Evolutionary conservation across 2,888 invertebrate species (phyloP), one percentile per base, ranked within the genome.

Genomic region (Caenorhabditis macrosperma): DNA sequence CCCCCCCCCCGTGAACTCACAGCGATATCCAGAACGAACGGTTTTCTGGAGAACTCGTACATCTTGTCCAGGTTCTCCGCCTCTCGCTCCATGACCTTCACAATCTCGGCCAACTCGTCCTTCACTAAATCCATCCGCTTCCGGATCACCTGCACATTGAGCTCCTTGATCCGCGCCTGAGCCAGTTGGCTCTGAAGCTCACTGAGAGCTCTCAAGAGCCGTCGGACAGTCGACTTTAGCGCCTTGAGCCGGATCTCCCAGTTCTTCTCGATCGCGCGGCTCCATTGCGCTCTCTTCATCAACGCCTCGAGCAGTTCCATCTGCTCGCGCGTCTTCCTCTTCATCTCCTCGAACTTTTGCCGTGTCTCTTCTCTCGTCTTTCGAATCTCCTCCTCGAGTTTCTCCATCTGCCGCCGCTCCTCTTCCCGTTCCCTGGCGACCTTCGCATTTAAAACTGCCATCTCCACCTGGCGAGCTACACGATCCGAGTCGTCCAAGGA

Each of bases 61-160:
- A 57, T 57, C 15, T 38, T 38, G 3, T 57, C 57, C 12, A 57
- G 24, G 35, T 57, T 57, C 9, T 38, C 24, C 24, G 20, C n/a
- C 33, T 57, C 57, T 38, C 57, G 22, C 12, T 57, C 57, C 57
- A 57, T 57, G 15, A 57, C 38, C n/a, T 20, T 38, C 24, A 35
- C n/a, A 33, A 38, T 22, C 33, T 57, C 57, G 24, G 57, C 17
- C 22, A 57, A 5, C 41, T 57, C 57, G 15, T 4, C 1, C 22
- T 38, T 57, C 35, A 57, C 3, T 3, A 20, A 41, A 24, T 57
- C 57, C 17, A 55, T 55, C 9, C n/a, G n/a, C 20, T 17, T 35
- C 15, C 33, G 5, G n/a, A 55, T 35, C 1, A 55, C 1, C 20
- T 35, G n/a, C 20, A 22, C 10, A 35, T 35, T 35, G 20, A 4